Evolutionary conservation across 1,140 invertebrate genomes (phyloP).

Genomic region (Eumeta japonica): DNA sequence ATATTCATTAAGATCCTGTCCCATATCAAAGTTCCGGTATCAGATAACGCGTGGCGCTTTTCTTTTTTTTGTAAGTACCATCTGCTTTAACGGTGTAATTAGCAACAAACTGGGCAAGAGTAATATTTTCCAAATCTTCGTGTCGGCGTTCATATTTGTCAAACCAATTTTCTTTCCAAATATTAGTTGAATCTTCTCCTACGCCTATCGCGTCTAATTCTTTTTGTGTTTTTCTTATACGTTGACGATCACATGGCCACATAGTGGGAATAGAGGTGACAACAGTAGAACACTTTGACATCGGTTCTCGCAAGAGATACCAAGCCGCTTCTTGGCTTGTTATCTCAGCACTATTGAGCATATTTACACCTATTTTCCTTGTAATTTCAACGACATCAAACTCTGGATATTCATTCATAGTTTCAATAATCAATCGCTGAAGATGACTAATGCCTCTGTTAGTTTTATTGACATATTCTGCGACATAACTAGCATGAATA

Average conservation of each 20-base stretch:
- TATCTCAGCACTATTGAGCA: not conserved
- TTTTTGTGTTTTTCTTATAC: not conserved
- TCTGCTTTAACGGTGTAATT: constrained; percentile 16
- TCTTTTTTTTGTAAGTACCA: constrained; percentile 10
- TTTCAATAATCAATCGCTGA: constrained; percentile 23
- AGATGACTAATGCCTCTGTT: constrained; percentile 34
- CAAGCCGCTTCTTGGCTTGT: not conserved
- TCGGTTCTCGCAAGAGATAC: not conserved
- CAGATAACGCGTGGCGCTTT: constrained; percentile 20
- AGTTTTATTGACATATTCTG: constrained; percentile 30
- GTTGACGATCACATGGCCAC: not conserved
- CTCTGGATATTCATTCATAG: constrained; percentile 33
- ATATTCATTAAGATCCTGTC: constrained; percentile 20
- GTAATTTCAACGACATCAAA: constrained; percentile 30
- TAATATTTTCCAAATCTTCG: not conserved
- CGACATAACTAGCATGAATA: constrained; percentile 29
- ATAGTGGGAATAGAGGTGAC: not conserved
- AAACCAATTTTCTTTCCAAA: constrained; percentile 1
- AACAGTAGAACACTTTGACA: not conserved
- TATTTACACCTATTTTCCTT: constrained; percentile 4
- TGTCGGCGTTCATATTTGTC: not conserved
- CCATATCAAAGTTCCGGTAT: constrained; percentile 30
- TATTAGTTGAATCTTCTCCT: not conserved
- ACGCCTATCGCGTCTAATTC: not conserved
- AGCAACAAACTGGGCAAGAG: constrained; percentile 20